phyloP scores from a whole-genome alignment of 2,797 vertebrate genomes.

The Chelonia mydas region DNA sequence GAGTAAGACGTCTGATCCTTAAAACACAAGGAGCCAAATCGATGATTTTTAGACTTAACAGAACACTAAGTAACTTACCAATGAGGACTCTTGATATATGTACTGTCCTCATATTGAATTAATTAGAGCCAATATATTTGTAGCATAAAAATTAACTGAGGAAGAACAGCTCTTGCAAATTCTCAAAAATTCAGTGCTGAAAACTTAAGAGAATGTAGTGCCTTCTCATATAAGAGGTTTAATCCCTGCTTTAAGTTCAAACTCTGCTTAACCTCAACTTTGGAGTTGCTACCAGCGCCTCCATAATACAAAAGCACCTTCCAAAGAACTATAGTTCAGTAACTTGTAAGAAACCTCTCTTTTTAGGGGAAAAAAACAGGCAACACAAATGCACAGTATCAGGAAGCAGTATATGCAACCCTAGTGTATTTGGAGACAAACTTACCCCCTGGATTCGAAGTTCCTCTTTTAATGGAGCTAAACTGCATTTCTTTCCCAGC shows the following conservation, averaged over 20 bases:
- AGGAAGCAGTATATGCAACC: background rate
- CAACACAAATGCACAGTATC: background rate
- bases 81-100: background rate
- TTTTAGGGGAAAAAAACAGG: background rate
- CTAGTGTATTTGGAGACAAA: background rate
- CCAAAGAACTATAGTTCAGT: background rate
- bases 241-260: background rate
- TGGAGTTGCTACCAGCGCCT: background rate
- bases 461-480: slow-evolving; percentile 96
- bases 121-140: background rate
- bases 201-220: background rate
- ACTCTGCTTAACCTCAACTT: background rate
- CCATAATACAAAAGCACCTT: background rate
- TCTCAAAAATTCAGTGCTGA: background rate
- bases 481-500: slow-evolving; percentile 98
- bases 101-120: background rate
- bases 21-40: background rate
- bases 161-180: background rate
- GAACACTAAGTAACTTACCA: background rate
- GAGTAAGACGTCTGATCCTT: background rate
- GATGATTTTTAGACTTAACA: too few relatives aligned
- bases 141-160: background rate
- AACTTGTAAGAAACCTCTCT: background rate
- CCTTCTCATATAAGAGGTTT: background rate
- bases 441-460: slow-evolving; percentile 95